A percentile compares a stretch with the other conserved stretches of the same genome.
Evolutionary conservation across 2,888 invertebrate species (phyloP).

Genomic region (Drosophila phalerata): DNA sequence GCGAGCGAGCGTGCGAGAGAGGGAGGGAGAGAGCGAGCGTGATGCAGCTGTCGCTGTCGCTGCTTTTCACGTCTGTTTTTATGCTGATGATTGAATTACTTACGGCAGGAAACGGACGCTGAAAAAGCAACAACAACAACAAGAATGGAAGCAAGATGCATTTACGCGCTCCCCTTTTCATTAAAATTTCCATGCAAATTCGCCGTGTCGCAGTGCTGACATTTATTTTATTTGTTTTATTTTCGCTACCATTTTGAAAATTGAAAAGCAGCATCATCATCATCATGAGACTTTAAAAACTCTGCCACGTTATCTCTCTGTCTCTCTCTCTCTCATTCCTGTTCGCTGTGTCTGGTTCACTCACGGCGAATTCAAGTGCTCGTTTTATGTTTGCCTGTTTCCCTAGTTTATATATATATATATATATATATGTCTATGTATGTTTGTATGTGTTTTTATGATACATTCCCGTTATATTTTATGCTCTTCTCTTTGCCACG

Average conservation of each 20-base stretch:
- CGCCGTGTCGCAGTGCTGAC: slow-evolving; percentile 2
- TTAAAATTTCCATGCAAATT: slow-evolving; percentile 35
- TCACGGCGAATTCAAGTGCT: slow-evolving; percentile 56
- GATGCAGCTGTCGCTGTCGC: slow-evolving; percentile 54
- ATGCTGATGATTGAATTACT: slow-evolving; percentile 64
- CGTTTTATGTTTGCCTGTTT: slow-evolving; percentile 38
- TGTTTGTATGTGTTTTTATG: slow-evolving; percentile 22
- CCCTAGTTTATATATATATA: slow-evolving; percentile 15
- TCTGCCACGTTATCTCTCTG: slow-evolving; percentile 51
- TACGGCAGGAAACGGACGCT: slow-evolving; percentile 59
- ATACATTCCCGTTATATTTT: slow-evolving; percentile 63
- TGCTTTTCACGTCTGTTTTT: slow-evolving; percentile 50
- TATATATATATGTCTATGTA: slow-evolving; percentile 3
- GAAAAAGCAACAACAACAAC: slow-evolving; percentile 23
- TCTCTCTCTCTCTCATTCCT: slow-evolving; percentile 19
- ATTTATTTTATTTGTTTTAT: slow-evolving; percentile 16
- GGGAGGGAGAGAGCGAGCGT: slow-evolving; percentile 32
- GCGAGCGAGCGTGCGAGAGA: slow-evolving; percentile 32
- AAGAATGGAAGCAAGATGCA: slow-evolving; percentile 29
- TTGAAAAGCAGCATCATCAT: slow-evolving; percentile 44
- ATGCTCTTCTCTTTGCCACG: slow-evolving; percentile 52
- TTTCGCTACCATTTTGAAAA: slow-evolving; percentile 57
- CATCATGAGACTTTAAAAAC: slow-evolving; percentile 39
- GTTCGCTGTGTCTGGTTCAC: slow-evolving; percentile 7
- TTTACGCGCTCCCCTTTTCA: slow-evolving; percentile 41